These are phyloP conservation scores for Lanistes nyassanus DNA, from an alignment of 1,140 invertebrate species.

Conservation along the genomic window DNA sequence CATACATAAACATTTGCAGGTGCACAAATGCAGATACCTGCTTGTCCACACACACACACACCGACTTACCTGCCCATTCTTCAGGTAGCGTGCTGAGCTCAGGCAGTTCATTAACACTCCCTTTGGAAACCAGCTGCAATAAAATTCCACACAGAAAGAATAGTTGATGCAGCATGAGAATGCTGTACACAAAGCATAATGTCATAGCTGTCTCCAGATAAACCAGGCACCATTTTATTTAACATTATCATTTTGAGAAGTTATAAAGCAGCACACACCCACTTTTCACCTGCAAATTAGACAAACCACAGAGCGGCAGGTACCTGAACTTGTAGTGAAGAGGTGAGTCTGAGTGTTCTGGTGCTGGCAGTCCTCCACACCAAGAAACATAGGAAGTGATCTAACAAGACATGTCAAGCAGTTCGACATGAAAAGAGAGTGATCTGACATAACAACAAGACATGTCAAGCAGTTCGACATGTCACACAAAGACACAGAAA, in stretches of 20 bases:
- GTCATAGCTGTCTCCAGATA: no score
- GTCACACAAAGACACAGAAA: no score
- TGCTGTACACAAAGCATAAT: background rate
- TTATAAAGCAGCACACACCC: background rate
- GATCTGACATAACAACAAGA: no score
- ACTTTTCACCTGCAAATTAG: background rate
- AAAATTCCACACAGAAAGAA: no score
- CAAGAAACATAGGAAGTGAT: conserved; percentile 93
- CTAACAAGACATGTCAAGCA: conserved; percentile 40
- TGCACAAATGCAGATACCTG: background rate
- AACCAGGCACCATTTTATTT: no score
- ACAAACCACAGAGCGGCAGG: conserved; percentile 3
- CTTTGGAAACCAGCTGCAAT: conserved; percentile 83
- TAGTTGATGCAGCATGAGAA: no score
- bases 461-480: no score
- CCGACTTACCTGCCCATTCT: conserved; percentile 27
- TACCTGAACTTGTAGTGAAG: conserved; percentile 92
- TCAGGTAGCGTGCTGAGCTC: conserved; percentile 83
- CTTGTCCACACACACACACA: background rate
- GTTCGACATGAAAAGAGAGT: no score
- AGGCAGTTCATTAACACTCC: conserved; percentile 91
- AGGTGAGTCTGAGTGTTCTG: conserved; percentile 93
- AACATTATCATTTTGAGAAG: background rate
- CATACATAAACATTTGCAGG: background rate
- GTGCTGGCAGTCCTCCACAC: conserved; percentile 95